Conservation (phyloP, 2,888 invertebrate genomes). For the Nomada goodeniana region DNA sequence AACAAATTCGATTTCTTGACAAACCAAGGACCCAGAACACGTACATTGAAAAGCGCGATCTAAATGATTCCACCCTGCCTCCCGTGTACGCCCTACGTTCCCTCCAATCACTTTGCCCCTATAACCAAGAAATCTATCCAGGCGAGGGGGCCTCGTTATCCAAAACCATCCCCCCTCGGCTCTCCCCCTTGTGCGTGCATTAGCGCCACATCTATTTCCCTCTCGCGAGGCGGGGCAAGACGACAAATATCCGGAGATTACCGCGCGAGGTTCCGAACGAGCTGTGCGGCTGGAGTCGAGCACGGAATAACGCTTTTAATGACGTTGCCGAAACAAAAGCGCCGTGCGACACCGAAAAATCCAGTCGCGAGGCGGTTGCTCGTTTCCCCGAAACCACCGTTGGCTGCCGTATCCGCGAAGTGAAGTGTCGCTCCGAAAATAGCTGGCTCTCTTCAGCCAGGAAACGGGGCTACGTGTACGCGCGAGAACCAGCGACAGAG, state of each 20-base stretch:
- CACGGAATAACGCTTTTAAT: constrained; percentile 39
- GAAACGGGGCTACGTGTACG: constrained; percentile 22
- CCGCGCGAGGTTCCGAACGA: constrained; percentile 2
- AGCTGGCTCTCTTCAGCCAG: constrained; percentile 32
- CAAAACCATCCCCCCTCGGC: not conserved
- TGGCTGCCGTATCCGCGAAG: constrained; percentile 35
- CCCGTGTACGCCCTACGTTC: no score
- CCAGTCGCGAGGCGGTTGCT: constrained; percentile 5
- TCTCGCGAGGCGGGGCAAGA: not conserved
- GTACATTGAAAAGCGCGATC: no score
- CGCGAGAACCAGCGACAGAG: constrained; percentile 33
- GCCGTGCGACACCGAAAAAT: constrained; percentile 36
- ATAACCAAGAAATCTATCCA: not conserved
- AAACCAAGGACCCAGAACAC: no score
- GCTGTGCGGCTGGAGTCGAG: constrained; percentile 12
- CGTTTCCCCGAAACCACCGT: constrained; percentile 47
- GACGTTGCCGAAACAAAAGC: constrained; percentile 45
- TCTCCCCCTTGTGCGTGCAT: not conserved
- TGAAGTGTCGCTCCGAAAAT: constrained; percentile 53
- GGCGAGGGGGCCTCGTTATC: not conserved
- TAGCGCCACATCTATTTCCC: constrained; percentile 11
- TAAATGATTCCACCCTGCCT: no score
- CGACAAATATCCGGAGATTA: constrained; percentile 18
- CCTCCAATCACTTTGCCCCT: no score
- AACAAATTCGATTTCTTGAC: no score